Conservation (phyloP, 2,113 vertebrate species). For the Gymnarchus niloticus region DNA sequence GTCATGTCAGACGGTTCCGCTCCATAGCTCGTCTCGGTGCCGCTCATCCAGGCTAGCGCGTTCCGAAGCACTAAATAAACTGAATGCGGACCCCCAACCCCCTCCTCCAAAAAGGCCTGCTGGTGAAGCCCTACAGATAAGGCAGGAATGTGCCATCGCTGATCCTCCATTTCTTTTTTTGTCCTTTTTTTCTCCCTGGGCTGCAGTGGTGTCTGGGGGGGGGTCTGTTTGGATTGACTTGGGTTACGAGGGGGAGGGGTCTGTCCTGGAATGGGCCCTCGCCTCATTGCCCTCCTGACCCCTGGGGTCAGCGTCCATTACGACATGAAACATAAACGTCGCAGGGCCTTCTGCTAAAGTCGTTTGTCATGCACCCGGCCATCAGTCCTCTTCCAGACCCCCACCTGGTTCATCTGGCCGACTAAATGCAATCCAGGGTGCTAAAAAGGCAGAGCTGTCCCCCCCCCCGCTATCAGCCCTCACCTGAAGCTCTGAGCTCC, state of each 20-base stretch:
- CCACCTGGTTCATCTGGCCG: slow-evolving; percentile 37
- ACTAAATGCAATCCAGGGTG: not conserved
- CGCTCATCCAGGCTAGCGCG: not conserved
- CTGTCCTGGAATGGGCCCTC: slow-evolving; percentile 49
- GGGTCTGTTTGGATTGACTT: slow-evolving; percentile 31
- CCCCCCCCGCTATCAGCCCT: not conserved
- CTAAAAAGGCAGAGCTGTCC: not conserved
- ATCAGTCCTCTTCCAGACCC: slow-evolving; percentile 24
- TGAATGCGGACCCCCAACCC: not conserved
- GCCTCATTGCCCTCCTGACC: slow-evolving; percentile 54
- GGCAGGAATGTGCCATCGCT: slow-evolving; percentile 19
- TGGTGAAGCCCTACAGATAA: slow-evolving; percentile 21
- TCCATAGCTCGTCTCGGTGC: not conserved
- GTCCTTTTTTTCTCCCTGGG: not conserved
- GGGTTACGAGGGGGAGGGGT: slow-evolving; percentile 1
- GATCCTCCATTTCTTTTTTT: slow-evolving; percentile 17
- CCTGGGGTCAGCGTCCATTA: slow-evolving; percentile 57
- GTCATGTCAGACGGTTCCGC: not conserved
- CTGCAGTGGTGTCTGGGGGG: not conserved
- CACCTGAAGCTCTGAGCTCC: not conserved
- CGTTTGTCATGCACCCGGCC: slow-evolving; percentile 57
- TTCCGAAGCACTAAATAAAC: not conserved
- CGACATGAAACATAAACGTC: slow-evolving; percentile 57
- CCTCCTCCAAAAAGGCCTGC: not conserved
- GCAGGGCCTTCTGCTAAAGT: slow-evolving; percentile 46